Evolutionary conservation across 2,113 vertebrate species (phyloP), one percentile per base, ranked within the genome.

Genomic region (Tragulus kanchil): DNA sequence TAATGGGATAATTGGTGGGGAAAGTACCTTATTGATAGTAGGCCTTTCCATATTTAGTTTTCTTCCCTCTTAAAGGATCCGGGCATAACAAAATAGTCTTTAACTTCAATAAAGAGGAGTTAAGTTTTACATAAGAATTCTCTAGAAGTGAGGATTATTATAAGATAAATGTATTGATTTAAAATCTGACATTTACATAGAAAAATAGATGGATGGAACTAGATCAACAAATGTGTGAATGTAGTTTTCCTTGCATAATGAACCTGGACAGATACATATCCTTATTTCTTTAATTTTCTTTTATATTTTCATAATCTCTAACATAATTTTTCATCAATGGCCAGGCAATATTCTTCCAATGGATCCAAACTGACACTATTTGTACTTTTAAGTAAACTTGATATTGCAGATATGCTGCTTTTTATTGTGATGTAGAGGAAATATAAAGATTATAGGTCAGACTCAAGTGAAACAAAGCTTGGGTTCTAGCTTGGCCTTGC

Each of bases 1-100:
- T 93, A 97, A 91, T 82, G 77, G 50, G 56, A 52, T 92, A 56
- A 94, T 84, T 93, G 78, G 61, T 95, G 59, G 73, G 73, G 54
- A 25, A 85, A 79, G 59, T 50, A 73, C 31, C 50, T 93, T 79
- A 61, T 59, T 78, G 61, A 89, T 14, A 50, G 65, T 21, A 71
- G 26, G 65, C 36, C 50, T 8, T 15, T 71, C 10, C 23, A 12
- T 31, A 31, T 75, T 75, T 93, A 58, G 15, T 52, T 94, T 81
- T 82, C 23, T 84, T 96, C 36, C 17, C 83, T 89, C 36, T 54
- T 86, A 62, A 89, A 75, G 54, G 67, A 90, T 73, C 92, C 23
- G 59, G 54, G 19, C 5, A 36, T 54, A 58, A 90, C 54, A 85
- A 94, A 90, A 85, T 42, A 61, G 25, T 62, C 84, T 87, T 94